Percentiles rank a stretch among this genome's conserved stretches.
These are phyloP conservation scores for Platycnemis pennipes DNA, from an alignment of 2,888 invertebrate species.

Conservation along the genomic window DNA sequence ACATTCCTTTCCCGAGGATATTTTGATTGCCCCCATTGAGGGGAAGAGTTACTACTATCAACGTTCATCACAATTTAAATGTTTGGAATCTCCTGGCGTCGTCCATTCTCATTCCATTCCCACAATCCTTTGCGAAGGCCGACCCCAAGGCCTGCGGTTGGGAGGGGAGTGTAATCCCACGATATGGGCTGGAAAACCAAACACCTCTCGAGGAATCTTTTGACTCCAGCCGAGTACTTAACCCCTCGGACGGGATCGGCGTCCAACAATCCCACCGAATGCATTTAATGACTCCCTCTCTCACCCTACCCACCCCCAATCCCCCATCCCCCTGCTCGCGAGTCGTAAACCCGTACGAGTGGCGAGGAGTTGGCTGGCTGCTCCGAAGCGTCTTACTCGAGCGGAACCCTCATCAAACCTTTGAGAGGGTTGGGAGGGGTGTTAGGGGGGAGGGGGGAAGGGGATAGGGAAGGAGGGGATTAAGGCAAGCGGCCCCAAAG, in stretches of 20 bases:
- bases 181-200: not conserved
- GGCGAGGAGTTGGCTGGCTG: not conserved
- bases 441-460: not conserved
- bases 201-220: not conserved
- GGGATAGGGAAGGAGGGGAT: not conserved
- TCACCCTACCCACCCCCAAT: not conserved
- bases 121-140: not conserved
- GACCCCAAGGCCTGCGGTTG: not conserved
- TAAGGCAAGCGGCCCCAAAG: not conserved
- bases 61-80: no score
- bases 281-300: not conserved
- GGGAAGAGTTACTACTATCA: no score
- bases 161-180: not conserved
- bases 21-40: no score
- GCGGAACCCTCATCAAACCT: not conserved
- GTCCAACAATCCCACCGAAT: not conserved
- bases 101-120: not conserved
- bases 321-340: not conserved
- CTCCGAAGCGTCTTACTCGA: not conserved
- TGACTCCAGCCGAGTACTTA: slow-evolving; percentile 3
- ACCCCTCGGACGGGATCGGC: not conserved
- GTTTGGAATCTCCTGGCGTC: no score
- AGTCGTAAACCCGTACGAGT: slow-evolving; percentile 12
- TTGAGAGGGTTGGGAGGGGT: not conserved
- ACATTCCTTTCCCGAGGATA: no score